Evolutionary conservation across 1,140 invertebrate species (phyloP).

Genomic region (Hestina assimilis): DNA sequence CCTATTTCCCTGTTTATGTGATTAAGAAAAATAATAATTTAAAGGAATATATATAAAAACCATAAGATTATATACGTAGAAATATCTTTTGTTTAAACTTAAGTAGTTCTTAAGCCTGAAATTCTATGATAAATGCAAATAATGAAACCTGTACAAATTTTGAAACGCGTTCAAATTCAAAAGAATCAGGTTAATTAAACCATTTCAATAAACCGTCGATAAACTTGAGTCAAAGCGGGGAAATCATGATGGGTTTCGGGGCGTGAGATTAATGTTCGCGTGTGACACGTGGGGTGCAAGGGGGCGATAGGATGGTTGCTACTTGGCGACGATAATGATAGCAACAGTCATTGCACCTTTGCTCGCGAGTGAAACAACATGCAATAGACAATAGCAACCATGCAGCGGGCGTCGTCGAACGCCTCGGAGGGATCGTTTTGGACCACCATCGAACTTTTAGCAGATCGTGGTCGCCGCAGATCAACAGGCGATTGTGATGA

Average conservation of each 20-base stretch:
- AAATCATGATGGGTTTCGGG: conserved; percentile 58
- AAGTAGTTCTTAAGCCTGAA: too few species aligned
- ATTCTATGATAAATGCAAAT: too few species aligned
- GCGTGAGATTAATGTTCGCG: conserved; percentile 70
- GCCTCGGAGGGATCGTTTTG: conserved; percentile 71
- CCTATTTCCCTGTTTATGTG: too few species aligned
- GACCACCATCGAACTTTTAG: conserved; percentile 75
- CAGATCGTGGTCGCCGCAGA: conserved; percentile 58
- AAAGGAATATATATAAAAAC: too few species aligned
- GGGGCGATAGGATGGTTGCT: conserved; percentile 36
- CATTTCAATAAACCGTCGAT: conserved; percentile 42
- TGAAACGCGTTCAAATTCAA: neutral
- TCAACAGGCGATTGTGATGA: conserved; percentile 59
- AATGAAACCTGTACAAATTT: neutral
- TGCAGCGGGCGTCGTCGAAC: conserved; percentile 65
- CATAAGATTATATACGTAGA: too few species aligned
- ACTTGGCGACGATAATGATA: conserved; percentile 47
- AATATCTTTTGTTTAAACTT: too few species aligned
- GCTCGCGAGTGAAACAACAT: conserved; percentile 50
- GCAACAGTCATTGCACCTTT: conserved; percentile 71
- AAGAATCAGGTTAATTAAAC: conserved; percentile 29
- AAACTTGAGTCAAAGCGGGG: conserved; percentile 37
- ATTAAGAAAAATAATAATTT: too few species aligned
- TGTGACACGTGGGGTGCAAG: conserved; percentile 57
- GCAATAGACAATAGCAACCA: conserved; percentile 38